phyloP scores from a whole-genome alignment of 2,797 vertebrate genomes.

The Emys orbicularis region DNA sequence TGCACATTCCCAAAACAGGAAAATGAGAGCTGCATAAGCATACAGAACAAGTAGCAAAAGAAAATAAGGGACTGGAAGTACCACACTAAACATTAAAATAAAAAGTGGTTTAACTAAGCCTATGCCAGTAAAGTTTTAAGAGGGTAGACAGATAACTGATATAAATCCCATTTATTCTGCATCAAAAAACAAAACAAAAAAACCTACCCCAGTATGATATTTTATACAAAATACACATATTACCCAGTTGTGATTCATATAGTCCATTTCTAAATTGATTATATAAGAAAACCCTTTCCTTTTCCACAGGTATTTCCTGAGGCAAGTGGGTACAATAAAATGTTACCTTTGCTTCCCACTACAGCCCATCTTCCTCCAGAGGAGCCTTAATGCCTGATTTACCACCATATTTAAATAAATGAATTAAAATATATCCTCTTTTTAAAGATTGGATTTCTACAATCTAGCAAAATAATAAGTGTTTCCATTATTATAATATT shows the following conservation, averaged over 20 bases:
- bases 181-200: constrained; percentile 24
- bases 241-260: constrained; percentile 21
- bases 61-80: constrained; percentile 63
- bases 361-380: neutral
- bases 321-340: constrained; percentile 13
- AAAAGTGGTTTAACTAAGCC: constrained; percentile 63
- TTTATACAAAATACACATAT: constrained; percentile 52
- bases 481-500: neutral
- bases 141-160: constrained; percentile 37
- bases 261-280: constrained; percentile 38
- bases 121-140: constrained; percentile 41
- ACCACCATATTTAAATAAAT: neutral
- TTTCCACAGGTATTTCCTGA: constrained; percentile 59
- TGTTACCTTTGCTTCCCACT: neutral
- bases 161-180: neutral
- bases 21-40: constrained; percentile 73
- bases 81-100: constrained; percentile 57
- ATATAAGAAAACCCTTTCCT: neutral
- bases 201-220: neutral
- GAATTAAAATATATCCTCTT: neutral
- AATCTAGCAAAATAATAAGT: neutral
- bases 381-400: neutral
- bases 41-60: constrained; percentile 76
- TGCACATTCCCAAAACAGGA: constrained; percentile 76
- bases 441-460: neutral